A percentile compares a stretch with the other conserved stretches of the same genome.
Conservation (phyloP, 2,888 invertebrate species). For the Formica aserva region DNA sequence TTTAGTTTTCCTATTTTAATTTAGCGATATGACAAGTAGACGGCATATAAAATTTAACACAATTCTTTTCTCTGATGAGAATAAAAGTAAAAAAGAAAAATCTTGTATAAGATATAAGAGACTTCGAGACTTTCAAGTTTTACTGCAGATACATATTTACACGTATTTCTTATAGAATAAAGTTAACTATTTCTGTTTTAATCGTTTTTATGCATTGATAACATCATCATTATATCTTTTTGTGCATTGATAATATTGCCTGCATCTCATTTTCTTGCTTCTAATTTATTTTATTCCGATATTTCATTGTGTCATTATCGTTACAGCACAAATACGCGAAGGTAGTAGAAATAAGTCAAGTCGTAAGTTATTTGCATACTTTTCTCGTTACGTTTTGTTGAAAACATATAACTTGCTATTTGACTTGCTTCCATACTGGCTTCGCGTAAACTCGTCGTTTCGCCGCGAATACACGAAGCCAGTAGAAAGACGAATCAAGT, state of each 20-base stretch:
- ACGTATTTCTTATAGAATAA: neutral
- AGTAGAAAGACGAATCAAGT: constrained; percentile 27
- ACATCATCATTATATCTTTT: neutral
- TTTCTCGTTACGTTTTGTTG: constrained; percentile 39
- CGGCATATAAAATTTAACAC: neutral
- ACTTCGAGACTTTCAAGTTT: neutral
- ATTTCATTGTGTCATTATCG: constrained; percentile 40
- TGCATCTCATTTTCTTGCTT: neutral
- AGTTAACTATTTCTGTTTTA: neutral
- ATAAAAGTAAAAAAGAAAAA: neutral
- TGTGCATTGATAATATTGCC: neutral
- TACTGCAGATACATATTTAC: neutral
- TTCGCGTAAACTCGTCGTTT: constrained; percentile 17
- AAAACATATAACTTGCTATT: constrained; percentile 34
- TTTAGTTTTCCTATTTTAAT: neutral
- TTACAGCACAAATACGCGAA: constrained; percentile 19
- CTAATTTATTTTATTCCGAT: constrained; percentile 42
- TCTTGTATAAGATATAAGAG: neutral
- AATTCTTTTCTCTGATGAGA: neutral
- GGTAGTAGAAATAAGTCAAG: constrained; percentile 14
- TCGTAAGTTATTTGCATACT: constrained; percentile 33
- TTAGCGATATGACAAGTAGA: neutral
- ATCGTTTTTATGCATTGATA: neutral
- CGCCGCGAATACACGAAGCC: constrained; percentile 3
- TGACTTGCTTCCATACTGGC: constrained; percentile 26